Evolutionary conservation across 2,888 invertebrate genomes (phyloP), one percentile per base, ranked within the genome.

Genomic region (Heliconius aoede): DNA sequence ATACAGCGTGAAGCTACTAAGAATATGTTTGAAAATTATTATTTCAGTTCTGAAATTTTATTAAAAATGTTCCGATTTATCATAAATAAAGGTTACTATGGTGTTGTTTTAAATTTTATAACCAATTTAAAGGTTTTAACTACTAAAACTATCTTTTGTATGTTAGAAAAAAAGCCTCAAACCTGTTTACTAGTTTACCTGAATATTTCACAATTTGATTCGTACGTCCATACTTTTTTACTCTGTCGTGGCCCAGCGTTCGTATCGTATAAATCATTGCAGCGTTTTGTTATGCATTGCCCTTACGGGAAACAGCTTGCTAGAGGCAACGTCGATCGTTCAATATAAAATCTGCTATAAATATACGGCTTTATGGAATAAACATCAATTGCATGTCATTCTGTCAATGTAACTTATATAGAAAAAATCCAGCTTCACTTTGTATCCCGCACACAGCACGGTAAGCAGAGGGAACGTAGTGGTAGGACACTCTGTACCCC

Each of bases 221-320:
- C 24, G 40, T 65, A 15, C 65, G 24, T 36, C 65, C 36, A 24
- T 32, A 36, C 2, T 36, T 65, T 36, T 65, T 36, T 36, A 65
- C 24, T 36, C 24, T 36, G 36, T 36, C 15, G 36, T 2, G 24
- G 24, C 7, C 36, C 65, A 36, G 24, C 24, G 36, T 36, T 36
- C 24, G 65, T 65, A 15, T 36, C 1, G 32, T 15, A 36, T 65
- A 65, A 65, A 65, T 65, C 65, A 65, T 64, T 65, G 65, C 65
- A 65, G 1, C 24, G 24, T 40, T 65, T 65, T 36, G 24, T 24
- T 36, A 65, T 65, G 65, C 65, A 65, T 65, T 24, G 65, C 15
- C 24, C 15, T 65, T 65, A 40, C 65, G 36, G 65, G 36, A 13
- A 36, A 64, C 62, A 36, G 36, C 65, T 65, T 65, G 65, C 65